Evolutionary conservation across 2,888 invertebrate species (phyloP).

Genomic region (Parasteatoda lunata): DNA sequence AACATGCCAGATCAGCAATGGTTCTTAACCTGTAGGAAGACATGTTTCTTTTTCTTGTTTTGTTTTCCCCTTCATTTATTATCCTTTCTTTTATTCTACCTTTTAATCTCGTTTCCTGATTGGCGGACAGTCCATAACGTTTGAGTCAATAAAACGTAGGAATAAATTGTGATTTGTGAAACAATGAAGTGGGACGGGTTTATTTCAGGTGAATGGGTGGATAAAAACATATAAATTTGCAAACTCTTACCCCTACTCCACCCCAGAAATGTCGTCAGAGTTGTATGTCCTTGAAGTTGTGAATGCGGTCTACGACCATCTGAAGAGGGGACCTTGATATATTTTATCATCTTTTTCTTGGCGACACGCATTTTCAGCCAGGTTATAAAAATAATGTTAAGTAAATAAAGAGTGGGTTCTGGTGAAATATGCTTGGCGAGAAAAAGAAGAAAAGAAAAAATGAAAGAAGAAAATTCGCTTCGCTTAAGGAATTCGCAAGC

Average conservation of each 20-base stretch:
- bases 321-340: background rate
- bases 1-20: conserved; percentile 38
- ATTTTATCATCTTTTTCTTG: too few relatives aligned
- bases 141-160: conserved; percentile 43
- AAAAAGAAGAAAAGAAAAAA: too few relatives aligned
- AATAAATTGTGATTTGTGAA: conserved; percentile 64
- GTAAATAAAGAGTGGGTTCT: too few relatives aligned
- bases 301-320: background rate
- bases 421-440: too few relatives aligned
- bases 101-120: conserved; percentile 35
- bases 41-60: conserved; percentile 26
- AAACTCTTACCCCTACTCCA: conserved; percentile 5
- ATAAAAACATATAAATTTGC: background rate
- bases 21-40: background rate
- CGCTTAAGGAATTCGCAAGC: too few relatives aligned
- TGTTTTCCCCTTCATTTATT: conserved; percentile 4
- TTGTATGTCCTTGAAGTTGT: background rate
- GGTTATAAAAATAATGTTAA: too few relatives aligned
- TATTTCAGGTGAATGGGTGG: background rate
- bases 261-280: too few relatives aligned
- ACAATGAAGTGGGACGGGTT: conserved; percentile 53
- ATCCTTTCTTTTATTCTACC: background rate
- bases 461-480: too few relatives aligned
- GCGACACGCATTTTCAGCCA: too few relatives aligned
- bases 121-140: conserved; percentile 39